Base-by-base conservation (phyloP, 2,888 invertebrate species). In the Tromatobia lineatoria region DNA sequence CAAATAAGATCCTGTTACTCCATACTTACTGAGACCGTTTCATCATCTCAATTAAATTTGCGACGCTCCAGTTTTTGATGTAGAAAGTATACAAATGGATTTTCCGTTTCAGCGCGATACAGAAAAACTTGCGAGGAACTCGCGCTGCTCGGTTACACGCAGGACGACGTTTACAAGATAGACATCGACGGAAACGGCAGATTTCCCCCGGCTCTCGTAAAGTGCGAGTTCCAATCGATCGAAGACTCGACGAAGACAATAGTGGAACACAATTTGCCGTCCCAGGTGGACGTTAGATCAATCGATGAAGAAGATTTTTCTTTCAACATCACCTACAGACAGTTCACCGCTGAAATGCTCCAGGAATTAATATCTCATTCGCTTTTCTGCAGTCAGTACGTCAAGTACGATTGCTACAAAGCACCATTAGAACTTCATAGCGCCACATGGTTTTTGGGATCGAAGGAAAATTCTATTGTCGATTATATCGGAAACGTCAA, bases 131-230 rank as follows among this genome's bases (percentile, higher is more conserved):
- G 99, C 92, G 98, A 99, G 94, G 98, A 98, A 91, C 93, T 99
- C 80, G 98, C 98, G 0, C 94, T 98, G 8, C 94, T 98, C 18
- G 98, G 99, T 0, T 97, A 97, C 90, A 98, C 97, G 0, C 96
- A 97, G 88, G 98, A 98, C 50, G 98, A 98, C 88, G 98, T 98
- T 0, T 99, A 98, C 92, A 95, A 97, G 64, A 98, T 99, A 89
- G 99, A 99, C 91, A 98, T 99, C 75, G 99, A 99, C 91, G 98
- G 99, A 0, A 98, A 98, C 91, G 99, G 99, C 0, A 96, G 97
- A 80, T 97, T 98, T 91, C 98, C 98, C 3, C 98, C 98, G 0
- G 98, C 98, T 0, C 96, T 98, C 90, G 98, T 99, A 0, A 97
- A 98, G 90, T 99, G 99, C 92, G 97, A 98, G 92, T 99, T 99